Conservation (phyloP, 2,113 vertebrate species). For the Megalops atlanticus region DNA sequence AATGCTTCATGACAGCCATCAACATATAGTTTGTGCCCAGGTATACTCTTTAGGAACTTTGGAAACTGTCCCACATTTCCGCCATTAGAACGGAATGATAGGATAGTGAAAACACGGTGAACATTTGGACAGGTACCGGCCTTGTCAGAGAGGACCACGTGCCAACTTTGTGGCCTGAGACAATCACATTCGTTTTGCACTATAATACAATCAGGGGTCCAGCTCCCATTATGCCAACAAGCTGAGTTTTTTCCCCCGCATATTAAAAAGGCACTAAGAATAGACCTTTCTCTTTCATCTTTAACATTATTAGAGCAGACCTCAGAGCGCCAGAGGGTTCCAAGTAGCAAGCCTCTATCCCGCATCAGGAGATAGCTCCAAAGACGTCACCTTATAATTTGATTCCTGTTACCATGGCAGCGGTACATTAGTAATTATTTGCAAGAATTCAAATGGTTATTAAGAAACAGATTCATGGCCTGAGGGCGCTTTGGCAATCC, state of each 20-base stretch:
- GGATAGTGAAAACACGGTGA: background rate
- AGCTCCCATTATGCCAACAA: background rate
- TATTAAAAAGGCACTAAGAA: slow-evolving; percentile 3
- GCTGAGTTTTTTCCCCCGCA: background rate
- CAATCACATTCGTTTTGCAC: background rate
- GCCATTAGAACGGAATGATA: background rate
- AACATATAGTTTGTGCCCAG: too few species aligned
- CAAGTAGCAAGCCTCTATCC: background rate
- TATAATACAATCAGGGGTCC: background rate
- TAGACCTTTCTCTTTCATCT: slow-evolving; percentile 21
- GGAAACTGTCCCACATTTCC: too few species aligned
- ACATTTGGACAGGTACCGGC: background rate
- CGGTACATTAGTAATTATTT: slow-evolving; percentile 33
- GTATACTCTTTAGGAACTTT: too few species aligned
- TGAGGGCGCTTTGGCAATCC: slow-evolving; percentile 18
- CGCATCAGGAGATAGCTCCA: background rate
- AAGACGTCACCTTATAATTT: slow-evolving; percentile 28
- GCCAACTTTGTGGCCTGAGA: background rate
- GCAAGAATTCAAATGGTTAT: slow-evolving; percentile 27
- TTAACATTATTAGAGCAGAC: slow-evolving; percentile 23
- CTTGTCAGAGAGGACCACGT: background rate
- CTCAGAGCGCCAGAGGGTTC: background rate
- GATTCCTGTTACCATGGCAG: slow-evolving; percentile 32
- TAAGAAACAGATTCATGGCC: slow-evolving; percentile 31
- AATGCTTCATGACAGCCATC: too few species aligned